A percentile compares a stretch with the other conserved stretches of the same genome.
phyloP scores from a whole-genome alignment of 37 sponge, comb jelly and placozoan genomes.

The Tethya wilhelma region DNA sequence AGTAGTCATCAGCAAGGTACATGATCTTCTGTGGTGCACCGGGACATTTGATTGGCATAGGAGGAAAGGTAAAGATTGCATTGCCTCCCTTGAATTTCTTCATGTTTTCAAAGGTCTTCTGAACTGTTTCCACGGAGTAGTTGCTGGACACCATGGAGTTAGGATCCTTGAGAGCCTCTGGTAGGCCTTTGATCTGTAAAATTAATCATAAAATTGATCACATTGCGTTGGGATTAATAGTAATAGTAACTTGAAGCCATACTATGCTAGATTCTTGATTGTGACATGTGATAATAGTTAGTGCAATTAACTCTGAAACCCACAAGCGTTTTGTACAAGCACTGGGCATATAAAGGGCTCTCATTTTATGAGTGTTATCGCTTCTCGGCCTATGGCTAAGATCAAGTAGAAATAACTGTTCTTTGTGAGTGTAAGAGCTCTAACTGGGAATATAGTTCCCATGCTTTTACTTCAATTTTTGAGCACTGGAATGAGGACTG shows the following conservation, averaged over 20 bases:
- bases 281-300: too few relatives aligned
- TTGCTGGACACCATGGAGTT: constrained; percentile 57
- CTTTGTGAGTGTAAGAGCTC: too few relatives aligned
- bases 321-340: background rate
- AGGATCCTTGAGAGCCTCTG: constrained; percentile 65
- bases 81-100: constrained; percentile 74
- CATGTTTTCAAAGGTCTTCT: constrained; percentile 69
- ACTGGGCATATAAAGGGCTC: too few relatives aligned
- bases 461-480: too few relatives aligned
- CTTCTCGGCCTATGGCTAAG: too few relatives aligned
- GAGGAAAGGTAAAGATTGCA: constrained; percentile 88
- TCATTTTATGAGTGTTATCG: too few relatives aligned
- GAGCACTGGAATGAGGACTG: too few relatives aligned
- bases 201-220: background rate
- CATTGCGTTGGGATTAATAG: background rate
- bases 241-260: too few relatives aligned
- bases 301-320: background rate
- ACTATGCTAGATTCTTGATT: too few relatives aligned
- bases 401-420: too few relatives aligned
- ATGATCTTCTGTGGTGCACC: constrained; percentile 98
- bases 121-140: constrained; percentile 52
- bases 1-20: constrained; percentile 91
- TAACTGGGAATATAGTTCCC: too few relatives aligned
- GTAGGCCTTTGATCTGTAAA: constrained; percentile 68
- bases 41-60: constrained; percentile 91